phyloP scores from a whole-genome alignment of 2,888 invertebrate species.

The Brachyopa scutellaris region DNA sequence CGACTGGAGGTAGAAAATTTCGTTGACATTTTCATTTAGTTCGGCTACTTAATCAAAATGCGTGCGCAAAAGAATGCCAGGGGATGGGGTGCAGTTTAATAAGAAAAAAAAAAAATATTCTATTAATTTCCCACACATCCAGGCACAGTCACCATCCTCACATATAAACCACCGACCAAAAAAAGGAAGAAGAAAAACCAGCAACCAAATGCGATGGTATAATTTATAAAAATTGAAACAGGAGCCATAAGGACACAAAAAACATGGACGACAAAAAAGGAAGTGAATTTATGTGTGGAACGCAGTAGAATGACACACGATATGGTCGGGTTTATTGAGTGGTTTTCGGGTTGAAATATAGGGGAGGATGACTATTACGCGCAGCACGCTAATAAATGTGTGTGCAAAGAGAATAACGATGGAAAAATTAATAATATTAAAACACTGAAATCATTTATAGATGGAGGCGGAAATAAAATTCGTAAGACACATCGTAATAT shows the following conservation, averaged over 20 bases:
- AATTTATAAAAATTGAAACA: conserved; percentile 48
- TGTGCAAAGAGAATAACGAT: conserved; percentile 37
- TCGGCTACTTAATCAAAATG: conserved; percentile 56
- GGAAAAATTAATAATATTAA: conserved; percentile 32
- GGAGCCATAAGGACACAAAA: conserved; percentile 44
- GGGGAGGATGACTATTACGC: conserved; percentile 17
- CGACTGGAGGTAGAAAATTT: conserved; percentile 21
- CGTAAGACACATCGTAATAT: not conserved
- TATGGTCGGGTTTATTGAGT: conserved; percentile 50
- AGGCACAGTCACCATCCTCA: conserved; percentile 6
- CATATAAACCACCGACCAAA: not conserved
- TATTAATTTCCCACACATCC: conserved; percentile 52
- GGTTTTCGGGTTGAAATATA: not conserved
- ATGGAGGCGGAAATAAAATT: conserved; percentile 27
- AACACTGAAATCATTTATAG: conserved; percentile 36
- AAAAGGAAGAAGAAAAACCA: not conserved
- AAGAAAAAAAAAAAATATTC: conserved; percentile 35
- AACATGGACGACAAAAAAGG: conserved; percentile 1
- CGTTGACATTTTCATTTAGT: conserved; percentile 65
- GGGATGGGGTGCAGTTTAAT: conserved; percentile 2
- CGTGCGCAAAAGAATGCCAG: conserved; percentile 42
- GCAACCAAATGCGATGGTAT: conserved; percentile 22
- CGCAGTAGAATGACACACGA: conserved; percentile 29
- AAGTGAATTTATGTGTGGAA: conserved; percentile 55
- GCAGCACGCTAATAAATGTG: conserved; percentile 37